phyloP scores from a whole-genome alignment of 2,797 vertebrate species.

The Botia almorhae region DNA sequence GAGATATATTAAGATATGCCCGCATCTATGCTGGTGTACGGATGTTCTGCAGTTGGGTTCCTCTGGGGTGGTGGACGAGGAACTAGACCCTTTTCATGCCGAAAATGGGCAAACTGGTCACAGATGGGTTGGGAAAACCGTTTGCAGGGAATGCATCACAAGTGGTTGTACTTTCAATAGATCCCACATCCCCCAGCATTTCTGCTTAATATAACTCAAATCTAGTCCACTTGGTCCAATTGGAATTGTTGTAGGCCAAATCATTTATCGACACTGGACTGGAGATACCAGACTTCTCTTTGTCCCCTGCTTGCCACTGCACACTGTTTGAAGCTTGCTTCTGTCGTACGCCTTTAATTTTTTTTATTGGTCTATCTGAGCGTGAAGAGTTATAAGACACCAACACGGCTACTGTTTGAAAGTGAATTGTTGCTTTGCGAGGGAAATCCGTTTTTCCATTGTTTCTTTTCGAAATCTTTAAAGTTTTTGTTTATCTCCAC shows the following conservation, averaged over 20 bases:
- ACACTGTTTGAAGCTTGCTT: constrained; percentile 31
- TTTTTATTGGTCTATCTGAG: constrained; percentile 17
- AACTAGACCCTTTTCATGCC: constrained; percentile 19
- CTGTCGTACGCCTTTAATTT: neutral
- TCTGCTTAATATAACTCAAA: neutral
- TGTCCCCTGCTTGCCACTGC: neutral
- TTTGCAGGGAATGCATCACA: constrained; percentile 20
- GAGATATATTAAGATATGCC: constrained; percentile 82
- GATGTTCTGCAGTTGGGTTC: constrained; percentile 56
- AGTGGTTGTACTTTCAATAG: constrained; percentile 29
- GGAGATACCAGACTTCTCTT: constrained; percentile 14
- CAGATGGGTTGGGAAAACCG: constrained; percentile 18
- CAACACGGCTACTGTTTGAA: constrained; percentile 11
- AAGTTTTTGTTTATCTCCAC: constrained; percentile 1
- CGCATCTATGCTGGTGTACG: constrained; percentile 68
- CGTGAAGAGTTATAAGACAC: constrained; percentile 14
- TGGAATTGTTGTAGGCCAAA: constrained; percentile 24
- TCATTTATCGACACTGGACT: constrained; percentile 40
- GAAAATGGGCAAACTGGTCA: constrained; percentile 27
- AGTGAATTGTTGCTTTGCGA: neutral
- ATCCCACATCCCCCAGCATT: constrained; percentile 2
- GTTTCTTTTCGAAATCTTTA: neutral
- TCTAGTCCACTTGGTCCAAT: constrained; percentile 33
- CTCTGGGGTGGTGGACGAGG: constrained; percentile 29
- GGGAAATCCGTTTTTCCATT: constrained; percentile 2